Percentiles rank a stretch among this genome's conserved stretches.
Conservation (phyloP, 92 coral and sea anemone species). For the Palythoa caribaeorum region DNA sequence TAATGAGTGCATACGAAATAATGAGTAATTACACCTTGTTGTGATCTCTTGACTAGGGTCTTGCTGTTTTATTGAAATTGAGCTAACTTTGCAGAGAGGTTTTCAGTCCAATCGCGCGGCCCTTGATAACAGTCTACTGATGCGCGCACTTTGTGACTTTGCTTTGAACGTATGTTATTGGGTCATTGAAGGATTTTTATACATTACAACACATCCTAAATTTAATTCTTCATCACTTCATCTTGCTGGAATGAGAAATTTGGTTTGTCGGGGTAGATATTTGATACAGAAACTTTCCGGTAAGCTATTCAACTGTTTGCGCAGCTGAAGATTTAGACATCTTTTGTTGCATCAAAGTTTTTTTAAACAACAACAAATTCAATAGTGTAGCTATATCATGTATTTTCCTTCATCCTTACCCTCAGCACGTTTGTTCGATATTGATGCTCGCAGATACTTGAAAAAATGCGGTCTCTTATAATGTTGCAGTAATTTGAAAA, state of each 20-base stretch:
- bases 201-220: background rate
- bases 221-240: conserved; percentile 11
- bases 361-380: background rate
- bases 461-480: conserved; percentile 18
- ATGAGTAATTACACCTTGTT: conserved; percentile 42
- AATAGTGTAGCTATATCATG: conserved; percentile 7
- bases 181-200: background rate
- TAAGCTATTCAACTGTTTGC: conserved; percentile 44
- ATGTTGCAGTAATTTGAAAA: conserved; percentile 25
- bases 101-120: conserved; percentile 14
- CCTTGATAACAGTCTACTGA: background rate
- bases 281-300: conserved; percentile 9
- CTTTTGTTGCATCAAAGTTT: background rate
- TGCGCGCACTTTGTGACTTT: conserved; percentile 15
- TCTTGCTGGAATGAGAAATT: conserved; percentile 21
- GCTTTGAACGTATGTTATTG: background rate
- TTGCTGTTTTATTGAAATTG: conserved; percentile 35
- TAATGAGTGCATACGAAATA: conserved; percentile 48
- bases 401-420: conserved; percentile 1
- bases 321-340: background rate
- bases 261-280: background rate
- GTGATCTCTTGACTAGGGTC: conserved; percentile 26
- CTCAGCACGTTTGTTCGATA: conserved; percentile 32
- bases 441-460: conserved; percentile 21
- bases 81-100: background rate